These are phyloP conservation scores for Ectropis crepuscularia DNA, from an alignment of 2,888 invertebrate genomes.

Conservation along the genomic window DNA sequence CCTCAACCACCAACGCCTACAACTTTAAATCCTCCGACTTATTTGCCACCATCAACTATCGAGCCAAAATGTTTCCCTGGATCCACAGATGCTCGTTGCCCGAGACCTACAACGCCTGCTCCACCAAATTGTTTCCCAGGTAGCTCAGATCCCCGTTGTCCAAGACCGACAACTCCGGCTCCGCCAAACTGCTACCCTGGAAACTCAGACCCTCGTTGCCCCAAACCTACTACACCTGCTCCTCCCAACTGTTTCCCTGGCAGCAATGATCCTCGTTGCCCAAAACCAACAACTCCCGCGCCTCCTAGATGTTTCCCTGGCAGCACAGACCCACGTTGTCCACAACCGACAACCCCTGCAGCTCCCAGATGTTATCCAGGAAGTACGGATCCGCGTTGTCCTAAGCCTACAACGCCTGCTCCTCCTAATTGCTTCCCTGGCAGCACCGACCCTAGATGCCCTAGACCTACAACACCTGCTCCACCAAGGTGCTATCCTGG, in stretches of 20 bases:
- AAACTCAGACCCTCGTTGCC: conserved; percentile 39
- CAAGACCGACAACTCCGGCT: conserved; percentile 43
- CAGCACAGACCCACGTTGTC: conserved; percentile 43
- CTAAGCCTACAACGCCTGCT: conserved; percentile 38
- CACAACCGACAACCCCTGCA: conserved; percentile 44
- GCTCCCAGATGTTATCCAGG: conserved; percentile 52
- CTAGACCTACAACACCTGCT: conserved; percentile 40
- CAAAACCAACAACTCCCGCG: conserved; percentile 39
- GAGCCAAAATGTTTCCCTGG: conserved; percentile 57
- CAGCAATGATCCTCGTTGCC: conserved; percentile 40
- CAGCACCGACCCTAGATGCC: conserved; percentile 39
- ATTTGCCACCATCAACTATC: no score
- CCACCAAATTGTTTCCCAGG: conserved; percentile 47
- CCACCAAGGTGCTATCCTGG: conserved; percentile 47
- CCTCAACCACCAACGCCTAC: no score
- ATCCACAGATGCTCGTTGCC: conserved; percentile 48
- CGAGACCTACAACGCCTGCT: conserved; percentile 44
- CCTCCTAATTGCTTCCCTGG: conserved; percentile 52
- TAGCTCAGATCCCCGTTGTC: conserved; percentile 44
- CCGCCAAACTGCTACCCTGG: not conserved
- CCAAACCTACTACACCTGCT: conserved; percentile 44
- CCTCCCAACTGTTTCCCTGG: conserved; percentile 48
- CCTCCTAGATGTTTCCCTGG: conserved; percentile 58
- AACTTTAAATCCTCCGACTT: no score
- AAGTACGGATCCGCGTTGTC: conserved; percentile 52